A percentile compares a stretch with the other conserved stretches of the same genome.
These are phyloP conservation scores for Beris chalybata DNA, from an alignment of 2,888 invertebrate genomes.

Conservation along the genomic window DNA sequence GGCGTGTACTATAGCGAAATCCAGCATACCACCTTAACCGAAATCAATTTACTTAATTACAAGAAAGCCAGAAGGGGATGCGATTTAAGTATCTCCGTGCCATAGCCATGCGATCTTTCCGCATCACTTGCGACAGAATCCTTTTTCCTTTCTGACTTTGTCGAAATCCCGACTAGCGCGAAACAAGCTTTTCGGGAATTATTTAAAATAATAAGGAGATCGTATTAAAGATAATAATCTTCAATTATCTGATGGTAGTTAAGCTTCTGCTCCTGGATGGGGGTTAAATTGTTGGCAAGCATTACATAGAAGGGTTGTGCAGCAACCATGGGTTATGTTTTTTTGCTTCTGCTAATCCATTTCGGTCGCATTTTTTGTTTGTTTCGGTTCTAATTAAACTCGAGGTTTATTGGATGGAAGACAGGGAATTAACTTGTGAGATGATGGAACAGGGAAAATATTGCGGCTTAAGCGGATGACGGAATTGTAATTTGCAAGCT, in stretches of 20 bases:
- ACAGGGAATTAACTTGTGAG: slow-evolving; percentile 28
- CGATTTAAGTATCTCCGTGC: slow-evolving; percentile 21
- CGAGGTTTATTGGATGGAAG: slow-evolving; percentile 26
- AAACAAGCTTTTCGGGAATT: slow-evolving; percentile 39
- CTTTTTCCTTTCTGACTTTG: slow-evolving; percentile 21
- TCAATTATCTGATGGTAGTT: slow-evolving; percentile 38
- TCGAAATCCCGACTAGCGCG: slow-evolving; percentile 29
- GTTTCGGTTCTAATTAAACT: slow-evolving; percentile 37
- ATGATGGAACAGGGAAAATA: slow-evolving; percentile 16
- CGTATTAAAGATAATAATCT: slow-evolving; percentile 40
- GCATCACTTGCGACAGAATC: neutral
- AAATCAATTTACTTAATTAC: slow-evolving; percentile 40
- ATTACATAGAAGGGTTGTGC: slow-evolving; percentile 9
- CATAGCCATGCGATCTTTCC: neutral
- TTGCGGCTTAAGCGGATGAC: slow-evolving; percentile 32
- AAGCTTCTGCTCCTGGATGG: slow-evolving; percentile 18
- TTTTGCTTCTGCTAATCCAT: slow-evolving; percentile 36
- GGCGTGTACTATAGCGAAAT: slow-evolving; percentile 3
- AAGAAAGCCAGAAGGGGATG: slow-evolving; percentile 28
- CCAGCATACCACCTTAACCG: slow-evolving; percentile 26
- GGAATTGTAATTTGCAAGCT: slow-evolving; percentile 32
- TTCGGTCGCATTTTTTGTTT: slow-evolving; percentile 33
- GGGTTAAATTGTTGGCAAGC: neutral
- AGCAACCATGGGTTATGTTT: slow-evolving; percentile 4
- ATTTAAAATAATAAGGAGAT: slow-evolving; percentile 38